Base-by-base conservation (phyloP, 2,113 vertebrate genomes). In the Parus major region DNA sequence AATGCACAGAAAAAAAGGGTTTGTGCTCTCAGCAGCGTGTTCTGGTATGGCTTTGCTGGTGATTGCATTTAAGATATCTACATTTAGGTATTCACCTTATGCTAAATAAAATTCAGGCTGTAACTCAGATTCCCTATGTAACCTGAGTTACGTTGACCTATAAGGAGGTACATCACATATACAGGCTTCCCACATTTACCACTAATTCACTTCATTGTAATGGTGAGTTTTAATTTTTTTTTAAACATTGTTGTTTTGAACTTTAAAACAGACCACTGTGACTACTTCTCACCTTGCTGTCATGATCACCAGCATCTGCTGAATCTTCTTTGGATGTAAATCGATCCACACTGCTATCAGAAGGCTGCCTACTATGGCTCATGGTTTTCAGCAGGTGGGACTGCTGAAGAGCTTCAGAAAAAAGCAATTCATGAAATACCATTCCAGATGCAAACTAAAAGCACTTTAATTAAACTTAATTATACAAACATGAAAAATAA, bases 361-460 rank as follows among this genome's bases (percentile, higher is more conserved):
- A 99, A 29, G 98, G 98, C 95, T 99, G 99, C 42, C 99, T 98
- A 81, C 98, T 99, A 95, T 99, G 99, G 79, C 99, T 98, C 92
- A 95, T 88, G 50, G 97, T 97, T 72, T 98, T 98, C 63, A 99
- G 94, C 11, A 99, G 97, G 75, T 98, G 99, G 68, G 98, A 98
- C 56, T 98, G 99, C 66, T 98, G 99, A 86, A 99, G 97, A 92
- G 98, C 99, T 99, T 92, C 73, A 91, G 49, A 79, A 94, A 82
- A 76, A 90, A 33, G 41, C 27, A 91, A 73, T 44, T 76, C 22
- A 93, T 68, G 11, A 91, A 87, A 86, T 25, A 92, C 2, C 25
- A 75, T 88, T 92, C 92, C 73, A 95, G 49, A 86, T 53, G 71
- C 52, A 93, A 90, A 82, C 56, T 63, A 73, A 87, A 86, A 91